A percentile compares a stretch with the other conserved stretches of the same genome.
Evolutionary conservation across 2,888 invertebrate genomes (phyloP).

Genomic region (Plutella xylostella): DNA sequence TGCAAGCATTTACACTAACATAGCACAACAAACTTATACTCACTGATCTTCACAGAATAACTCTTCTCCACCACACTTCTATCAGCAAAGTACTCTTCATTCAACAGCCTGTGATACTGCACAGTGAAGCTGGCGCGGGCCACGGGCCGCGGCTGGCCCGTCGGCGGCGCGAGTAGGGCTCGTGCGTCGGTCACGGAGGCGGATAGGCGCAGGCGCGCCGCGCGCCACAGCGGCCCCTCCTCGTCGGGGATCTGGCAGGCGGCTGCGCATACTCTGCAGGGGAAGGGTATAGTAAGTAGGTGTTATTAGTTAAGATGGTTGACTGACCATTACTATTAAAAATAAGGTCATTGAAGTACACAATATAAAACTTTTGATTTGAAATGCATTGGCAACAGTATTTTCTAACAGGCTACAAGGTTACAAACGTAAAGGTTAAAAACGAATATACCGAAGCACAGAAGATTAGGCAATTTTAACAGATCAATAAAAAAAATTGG

Average conservation of each 20-base stretch:
- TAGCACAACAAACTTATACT: too few species aligned
- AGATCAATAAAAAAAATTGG: too few species aligned
- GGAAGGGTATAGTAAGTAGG: neutral
- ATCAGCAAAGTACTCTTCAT: neutral
- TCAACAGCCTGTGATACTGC: neutral
- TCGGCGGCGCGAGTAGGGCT: constrained; percentile 23
- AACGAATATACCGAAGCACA: too few species aligned
- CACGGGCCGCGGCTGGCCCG: constrained; percentile 27
- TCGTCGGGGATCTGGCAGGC: constrained; percentile 45
- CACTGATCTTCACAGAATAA: constrained; percentile 38
- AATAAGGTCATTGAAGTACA: too few species aligned
- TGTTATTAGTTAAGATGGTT: too few species aligned
- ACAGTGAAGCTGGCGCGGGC: constrained; percentile 30
- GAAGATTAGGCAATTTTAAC: too few species aligned
- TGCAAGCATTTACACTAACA: too few species aligned
- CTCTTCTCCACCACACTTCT: constrained; percentile 28
- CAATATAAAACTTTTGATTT: too few species aligned
- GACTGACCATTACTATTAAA: too few species aligned
- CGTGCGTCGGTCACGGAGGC: constrained; percentile 21
- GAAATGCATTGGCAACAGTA: too few species aligned
- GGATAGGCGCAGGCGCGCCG: constrained; percentile 31
- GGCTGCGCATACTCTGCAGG: constrained; percentile 44
- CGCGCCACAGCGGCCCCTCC: constrained; percentile 33
- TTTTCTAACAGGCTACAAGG: too few species aligned
- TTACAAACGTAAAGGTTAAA: too few species aligned